A percentile compares a stretch with the other conserved stretches of the same genome.
phyloP scores from a whole-genome alignment of 2,888 invertebrate genomes.

The Keiferia lycopersicella region DNA sequence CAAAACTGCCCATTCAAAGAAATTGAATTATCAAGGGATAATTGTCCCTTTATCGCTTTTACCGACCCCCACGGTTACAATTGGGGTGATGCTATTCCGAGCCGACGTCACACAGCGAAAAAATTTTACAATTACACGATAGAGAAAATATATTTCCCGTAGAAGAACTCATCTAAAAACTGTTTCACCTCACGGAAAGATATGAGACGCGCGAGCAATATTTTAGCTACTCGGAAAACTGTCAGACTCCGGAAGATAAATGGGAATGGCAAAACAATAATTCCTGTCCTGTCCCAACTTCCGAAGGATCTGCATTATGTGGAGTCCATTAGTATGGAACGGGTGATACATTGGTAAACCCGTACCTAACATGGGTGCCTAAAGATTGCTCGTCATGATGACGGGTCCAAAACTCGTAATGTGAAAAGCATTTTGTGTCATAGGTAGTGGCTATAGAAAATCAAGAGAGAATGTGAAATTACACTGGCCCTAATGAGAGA shows the following conservation, averaged over 20 bases:
- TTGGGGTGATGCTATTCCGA: too few relatives aligned
- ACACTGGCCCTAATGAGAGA: too few relatives aligned
- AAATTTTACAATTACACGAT: too few relatives aligned
- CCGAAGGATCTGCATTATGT: conserved; percentile 3
- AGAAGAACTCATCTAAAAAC: not conserved
- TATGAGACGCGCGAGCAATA: not conserved
- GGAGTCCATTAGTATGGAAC: not conserved
- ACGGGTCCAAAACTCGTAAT: too few relatives aligned
- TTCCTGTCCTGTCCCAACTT: not conserved
- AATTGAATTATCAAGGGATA: too few relatives aligned
- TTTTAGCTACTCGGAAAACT: conserved; percentile 10
- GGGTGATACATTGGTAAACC: not conserved
- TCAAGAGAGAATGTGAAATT: too few relatives aligned
- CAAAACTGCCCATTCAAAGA: too few relatives aligned
- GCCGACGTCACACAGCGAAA: too few relatives aligned
- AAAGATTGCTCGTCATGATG: not conserved
- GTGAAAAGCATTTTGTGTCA: too few relatives aligned
- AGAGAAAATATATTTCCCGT: not conserved
- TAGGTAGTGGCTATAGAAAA: too few relatives aligned
- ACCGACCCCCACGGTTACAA: too few relatives aligned
- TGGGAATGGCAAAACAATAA: conserved; percentile 14
- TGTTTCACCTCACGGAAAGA: not conserved
- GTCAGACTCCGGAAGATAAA: conserved; percentile 7
- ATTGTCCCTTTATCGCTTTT: too few relatives aligned
- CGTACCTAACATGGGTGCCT: not conserved